Base-by-base conservation (phyloP, 2,888 invertebrate genomes). In the Polydrusus pterygomalis region DNA sequence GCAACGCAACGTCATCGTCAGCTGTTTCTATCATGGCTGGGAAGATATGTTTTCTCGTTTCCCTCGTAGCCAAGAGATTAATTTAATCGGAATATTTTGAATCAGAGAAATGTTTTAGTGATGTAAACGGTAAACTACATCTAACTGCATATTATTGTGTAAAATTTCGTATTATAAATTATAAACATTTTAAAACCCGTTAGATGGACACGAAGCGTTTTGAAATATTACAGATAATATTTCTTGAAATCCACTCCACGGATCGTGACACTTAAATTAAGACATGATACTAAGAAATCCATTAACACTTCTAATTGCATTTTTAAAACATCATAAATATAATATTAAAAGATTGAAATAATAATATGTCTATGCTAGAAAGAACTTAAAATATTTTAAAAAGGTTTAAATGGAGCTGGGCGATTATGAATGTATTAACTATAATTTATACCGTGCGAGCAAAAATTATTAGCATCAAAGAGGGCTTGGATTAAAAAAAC, bases 201-300 rank as follows among this genome's bases (percentile, higher is more conserved):
- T 67, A 67, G 38, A n/a, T n/a, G n/a, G n/a, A 20, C 51, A 30
- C 38, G 38, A 54, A 54, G 18, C 34, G 51, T 49, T 67, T 13
- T 67, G 67, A 67, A 67, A 67, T 67, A 67, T 67, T 67, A 67
- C 51, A 67, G 67, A 67, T 67, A 67, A 67, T 67, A 54, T 51
- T 49, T 67, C 67, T 54, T 51, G 18, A 67, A 54, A 51, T 34
- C 67, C 51, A 49, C 51, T 67, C 15, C 17, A 51, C 11, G 51
- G 18, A 25, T 49, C 67, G 67, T 51, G 67, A 67, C 40, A 67
- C 10, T 49, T 38, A 67, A 54, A 49, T 54, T 67, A 54, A 51
- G 51, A 67, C 67, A 51, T 54, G 67, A 67, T 51, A 30, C 9
- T 18, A n/a, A 38, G 67, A 11, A 67, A 67, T n/a, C 67, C 49